Evolutionary conservation across 2,113 vertebrate genomes (phyloP).

Genomic region (Menidia beryllina): DNA sequence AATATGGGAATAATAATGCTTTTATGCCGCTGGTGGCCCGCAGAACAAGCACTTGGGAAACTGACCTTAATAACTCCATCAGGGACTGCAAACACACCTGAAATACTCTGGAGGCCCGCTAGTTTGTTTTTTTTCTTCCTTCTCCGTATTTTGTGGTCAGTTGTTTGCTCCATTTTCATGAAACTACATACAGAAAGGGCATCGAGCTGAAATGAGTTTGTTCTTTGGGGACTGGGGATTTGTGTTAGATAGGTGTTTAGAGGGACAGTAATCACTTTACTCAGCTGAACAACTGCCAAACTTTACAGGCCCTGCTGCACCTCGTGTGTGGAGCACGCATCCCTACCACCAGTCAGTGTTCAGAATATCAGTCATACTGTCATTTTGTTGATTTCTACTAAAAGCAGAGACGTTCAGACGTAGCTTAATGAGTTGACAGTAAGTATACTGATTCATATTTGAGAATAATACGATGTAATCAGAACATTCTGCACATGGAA

Average conservation of each 20-base stretch:
- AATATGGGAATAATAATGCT: neutral
- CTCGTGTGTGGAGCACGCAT: neutral
- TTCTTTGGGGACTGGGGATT: neutral
- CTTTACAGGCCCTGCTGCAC: neutral
- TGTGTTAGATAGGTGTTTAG: conserved; percentile 44
- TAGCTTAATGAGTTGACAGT: neutral
- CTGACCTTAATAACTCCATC: conserved; percentile 8
- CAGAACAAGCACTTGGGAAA: conserved; percentile 6
- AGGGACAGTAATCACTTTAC: conserved; percentile 2
- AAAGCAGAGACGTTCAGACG: neutral
- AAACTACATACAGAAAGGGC: conserved; percentile 16
- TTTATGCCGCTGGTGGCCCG: conserved; percentile 24
- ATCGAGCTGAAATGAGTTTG: neutral
- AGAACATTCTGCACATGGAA: neutral
- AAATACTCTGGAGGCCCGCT: conserved; percentile 6
- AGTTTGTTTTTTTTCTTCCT: conserved; percentile 12
- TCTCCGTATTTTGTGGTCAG: neutral
- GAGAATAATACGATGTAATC: too few species aligned
- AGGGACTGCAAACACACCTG: neutral
- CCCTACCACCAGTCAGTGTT: neutral
- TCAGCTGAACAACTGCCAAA: conserved; percentile 23
- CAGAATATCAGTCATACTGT: neutral
- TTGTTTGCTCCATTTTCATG: conserved; percentile 3
- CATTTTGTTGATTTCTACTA: conserved; percentile 6
- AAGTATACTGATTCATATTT: neutral